These are phyloP conservation scores for Trogon surrucura DNA, from an alignment of 2,113 vertebrate genomes.

Conservation along the genomic window DNA sequence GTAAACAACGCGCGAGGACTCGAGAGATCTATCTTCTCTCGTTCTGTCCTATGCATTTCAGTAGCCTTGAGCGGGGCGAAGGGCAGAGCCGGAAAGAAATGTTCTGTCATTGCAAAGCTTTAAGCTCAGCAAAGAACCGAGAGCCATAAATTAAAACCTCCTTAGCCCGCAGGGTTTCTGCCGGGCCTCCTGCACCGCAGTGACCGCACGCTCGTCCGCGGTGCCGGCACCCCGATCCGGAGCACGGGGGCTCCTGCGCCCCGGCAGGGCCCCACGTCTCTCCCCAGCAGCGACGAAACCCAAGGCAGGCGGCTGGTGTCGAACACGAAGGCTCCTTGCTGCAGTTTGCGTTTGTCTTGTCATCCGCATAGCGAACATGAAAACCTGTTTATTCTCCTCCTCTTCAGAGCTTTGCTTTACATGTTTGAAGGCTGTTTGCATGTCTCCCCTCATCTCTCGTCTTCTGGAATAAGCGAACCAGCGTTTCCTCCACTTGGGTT, in stretches of 20 bases:
- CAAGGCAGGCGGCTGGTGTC: neutral
- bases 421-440: conserved; percentile 31
- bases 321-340: conserved; percentile 4
- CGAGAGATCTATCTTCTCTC: neutral
- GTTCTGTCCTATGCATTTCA: neutral
- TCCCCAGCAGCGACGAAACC: too few relatives aligned
- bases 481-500: neutral
- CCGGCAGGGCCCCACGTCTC: too few relatives aligned
- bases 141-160: neutral
- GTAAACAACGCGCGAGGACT: neutral
- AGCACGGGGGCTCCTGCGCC: too few relatives aligned
- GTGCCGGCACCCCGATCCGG: too few relatives aligned
- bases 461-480: neutral
- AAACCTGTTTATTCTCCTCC: conserved; percentile 51
- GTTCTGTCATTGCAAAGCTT: conserved; percentile 28
- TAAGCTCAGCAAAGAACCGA: conserved; percentile 38
- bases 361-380: conserved; percentile 24
- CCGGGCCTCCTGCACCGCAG: rapidly evolving
- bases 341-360: conserved; percentile 51
- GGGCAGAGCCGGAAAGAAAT: neutral
- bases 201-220: neutral
- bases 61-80: conserved; percentile 20
- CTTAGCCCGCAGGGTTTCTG: neutral
- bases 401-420: conserved; percentile 22
- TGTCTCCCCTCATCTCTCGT: neutral